phyloP scores from a whole-genome alignment of 2,113 vertebrate species.

The Xyliphius kryptos region DNA sequence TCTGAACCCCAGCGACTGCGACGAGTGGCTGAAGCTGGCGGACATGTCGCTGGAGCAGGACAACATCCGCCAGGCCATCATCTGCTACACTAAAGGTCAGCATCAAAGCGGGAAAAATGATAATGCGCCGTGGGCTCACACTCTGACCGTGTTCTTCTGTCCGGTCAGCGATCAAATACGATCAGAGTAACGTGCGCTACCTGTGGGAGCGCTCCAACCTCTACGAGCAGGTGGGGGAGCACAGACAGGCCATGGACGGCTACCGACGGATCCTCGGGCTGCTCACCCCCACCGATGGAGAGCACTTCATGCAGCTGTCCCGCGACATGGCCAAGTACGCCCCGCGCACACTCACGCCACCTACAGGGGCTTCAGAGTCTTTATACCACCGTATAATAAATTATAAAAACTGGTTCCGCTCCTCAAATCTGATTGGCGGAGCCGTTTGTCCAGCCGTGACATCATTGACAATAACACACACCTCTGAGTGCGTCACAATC shows the following conservation, averaged over 20 bases:
- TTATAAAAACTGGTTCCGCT: too few species aligned
- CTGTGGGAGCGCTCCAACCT: slow-evolving; percentile 94
- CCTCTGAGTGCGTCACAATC: too few species aligned
- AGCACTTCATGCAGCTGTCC: slow-evolving; percentile 93
- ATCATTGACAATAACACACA: too few species aligned
- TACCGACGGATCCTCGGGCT: slow-evolving; percentile 87
- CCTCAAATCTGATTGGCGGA: too few species aligned
- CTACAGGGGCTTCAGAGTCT: too few species aligned
- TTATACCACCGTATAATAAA: too few species aligned
- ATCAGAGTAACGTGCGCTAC: slow-evolving; percentile 86
- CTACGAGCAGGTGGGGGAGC: slow-evolving; percentile 89
- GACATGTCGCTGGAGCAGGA: slow-evolving; percentile 97
- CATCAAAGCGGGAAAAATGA: not conserved
- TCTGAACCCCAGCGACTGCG: slow-evolving; percentile 90
- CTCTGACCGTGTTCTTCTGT: not conserved
- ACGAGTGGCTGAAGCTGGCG: slow-evolving; percentile 93
- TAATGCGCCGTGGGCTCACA: too few species aligned
- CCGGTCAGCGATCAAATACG: slow-evolving; percentile 81
- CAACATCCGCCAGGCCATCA: slow-evolving; percentile 90
- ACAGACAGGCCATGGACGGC: slow-evolving; percentile 94
- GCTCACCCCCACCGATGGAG: slow-evolving; percentile 81
- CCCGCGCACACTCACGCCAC: not conserved
- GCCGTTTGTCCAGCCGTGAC: too few species aligned
- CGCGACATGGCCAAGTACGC: slow-evolving; percentile 96
- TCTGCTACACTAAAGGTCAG: slow-evolving; percentile 95